Percentiles rank a stretch among this genome's conserved stretches.
These are phyloP conservation scores for Paragorgia papillata DNA, from an alignment of 92 coral and sea anemone species.

Conservation along the genomic window DNA sequence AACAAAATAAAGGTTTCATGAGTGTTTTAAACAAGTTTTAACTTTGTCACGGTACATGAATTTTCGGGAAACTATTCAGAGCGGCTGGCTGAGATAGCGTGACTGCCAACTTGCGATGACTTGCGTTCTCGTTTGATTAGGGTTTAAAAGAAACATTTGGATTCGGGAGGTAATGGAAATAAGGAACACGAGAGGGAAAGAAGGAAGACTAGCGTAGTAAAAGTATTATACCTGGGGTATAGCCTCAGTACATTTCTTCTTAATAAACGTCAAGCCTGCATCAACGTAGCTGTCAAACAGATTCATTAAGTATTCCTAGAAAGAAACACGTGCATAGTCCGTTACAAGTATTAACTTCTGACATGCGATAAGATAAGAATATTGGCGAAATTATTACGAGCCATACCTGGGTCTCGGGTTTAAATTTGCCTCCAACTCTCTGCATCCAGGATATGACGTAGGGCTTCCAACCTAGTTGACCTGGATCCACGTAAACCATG, in stretches of 20 bases:
- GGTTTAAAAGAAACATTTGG: too few species aligned
- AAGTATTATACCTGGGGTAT: conserved; percentile 76
- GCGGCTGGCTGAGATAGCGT: too few species aligned
- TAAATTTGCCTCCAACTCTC: conserved; percentile 73
- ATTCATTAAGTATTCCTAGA: conserved; percentile 85
- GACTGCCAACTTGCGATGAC: too few species aligned
- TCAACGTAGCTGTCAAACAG: conserved; percentile 93
- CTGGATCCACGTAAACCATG: conserved; percentile 99
- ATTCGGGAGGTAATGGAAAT: too few species aligned
- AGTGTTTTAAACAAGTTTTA: too few species aligned
- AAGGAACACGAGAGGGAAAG: not conserved
- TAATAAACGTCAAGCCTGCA: conserved; percentile 82
- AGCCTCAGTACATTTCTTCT: conserved; percentile 89
- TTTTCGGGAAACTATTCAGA: too few species aligned
- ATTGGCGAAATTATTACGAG: not conserved
- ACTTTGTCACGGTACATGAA: too few species aligned
- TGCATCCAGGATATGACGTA: conserved; percentile 93
- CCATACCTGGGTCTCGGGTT: conserved; percentile 84
- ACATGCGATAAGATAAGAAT: not conserved
- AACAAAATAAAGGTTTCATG: too few species aligned
- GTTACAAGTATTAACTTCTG: not conserved
- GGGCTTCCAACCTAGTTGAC: conserved; percentile 93
- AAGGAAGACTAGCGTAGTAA: not conserved
- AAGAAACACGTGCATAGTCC: not conserved
- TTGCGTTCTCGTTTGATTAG: too few species aligned